Base-by-base conservation (phyloP, 1,140 invertebrate genomes). In the Whitmania pigra region DNA sequence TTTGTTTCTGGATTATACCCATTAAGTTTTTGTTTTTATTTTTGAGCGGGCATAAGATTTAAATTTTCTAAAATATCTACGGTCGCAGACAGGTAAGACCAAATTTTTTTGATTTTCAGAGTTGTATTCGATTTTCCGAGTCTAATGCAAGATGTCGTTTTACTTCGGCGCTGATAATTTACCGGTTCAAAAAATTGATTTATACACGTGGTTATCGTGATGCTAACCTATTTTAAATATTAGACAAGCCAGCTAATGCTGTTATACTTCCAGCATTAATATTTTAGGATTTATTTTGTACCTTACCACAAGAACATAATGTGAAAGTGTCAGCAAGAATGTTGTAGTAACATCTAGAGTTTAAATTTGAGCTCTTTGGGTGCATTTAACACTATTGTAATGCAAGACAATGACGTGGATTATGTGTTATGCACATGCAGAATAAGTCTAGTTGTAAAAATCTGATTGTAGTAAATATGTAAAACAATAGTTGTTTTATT, bases 1-100 rank as follows among this genome's bases (percentile, higher is more conserved):
- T 63, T 63, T 63, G 57, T 63, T 57, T 63, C 57, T 31, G 57
- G 57, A 63, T 63, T 49, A 49, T 49, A 49, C 43, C 43, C 43
- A 49, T 49, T 49, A 49, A 49, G 43, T 63, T 63, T 20, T 63
- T 63, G 22, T 25, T 63, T 63, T 63, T 25, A 25, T 63, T 63
- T 63, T 31, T 25, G 29, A 63, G 29, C 22, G 29, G 57, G 57
- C 22, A 25, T 25, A 63, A 63, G 18, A n/a, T 63, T 31, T 63
- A 31, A 31, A 63, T 63, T 63, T 63, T 63, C 1, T 63, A 17
- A 13, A 63, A 22, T 63, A 49, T 49, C 43, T 49, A 15, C 57
- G 29, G 57, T 13, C 22, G 15, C 18, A 25, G 29, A 18, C 57
- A 63, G 22, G 29, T 25, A 63, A 1, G 18, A 25, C 22, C 57